Evolutionary conservation across 2,797 vertebrate species (phyloP).

Genomic region (Liasis olivaceus): DNA sequence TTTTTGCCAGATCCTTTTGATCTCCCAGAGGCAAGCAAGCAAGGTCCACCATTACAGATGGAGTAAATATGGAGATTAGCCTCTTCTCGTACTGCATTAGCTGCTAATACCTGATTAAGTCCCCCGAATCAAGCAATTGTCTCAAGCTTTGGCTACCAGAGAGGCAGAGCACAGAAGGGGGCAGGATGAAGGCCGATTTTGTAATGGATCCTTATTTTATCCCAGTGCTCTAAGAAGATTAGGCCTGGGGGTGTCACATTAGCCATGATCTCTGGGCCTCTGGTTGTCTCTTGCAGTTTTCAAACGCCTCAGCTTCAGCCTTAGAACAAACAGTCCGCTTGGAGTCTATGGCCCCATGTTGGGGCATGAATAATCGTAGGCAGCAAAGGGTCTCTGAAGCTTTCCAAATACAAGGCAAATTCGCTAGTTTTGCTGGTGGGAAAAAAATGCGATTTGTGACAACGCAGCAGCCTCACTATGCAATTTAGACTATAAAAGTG

Average conservation of each 20-base stretch:
- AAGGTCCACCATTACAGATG: constrained; percentile 90
- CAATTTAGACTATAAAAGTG: constrained; percentile 72
- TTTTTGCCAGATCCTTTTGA: constrained; percentile 94
- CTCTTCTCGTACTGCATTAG: constrained; percentile 89
- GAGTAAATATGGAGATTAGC: constrained; percentile 98
- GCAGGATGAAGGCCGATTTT: constrained; percentile 93
- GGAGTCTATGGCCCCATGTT: constrained; percentile 78
- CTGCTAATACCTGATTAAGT: constrained; percentile 98
- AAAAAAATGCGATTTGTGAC: constrained; percentile 74
- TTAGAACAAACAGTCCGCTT: constrained; percentile 86
- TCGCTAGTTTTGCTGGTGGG: constrained; percentile 73
- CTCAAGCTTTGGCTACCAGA: constrained; percentile 87
- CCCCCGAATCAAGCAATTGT: constrained; percentile 90
- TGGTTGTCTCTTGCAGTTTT: constrained; percentile 87
- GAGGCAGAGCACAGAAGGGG: constrained; percentile 85
- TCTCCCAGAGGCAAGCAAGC: constrained; percentile 85
- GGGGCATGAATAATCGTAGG: constrained; percentile 83
- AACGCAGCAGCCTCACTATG: constrained; percentile 83
- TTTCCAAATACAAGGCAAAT: constrained; percentile 81
- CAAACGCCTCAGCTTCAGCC: constrained; percentile 86
- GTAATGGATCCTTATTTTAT: constrained; percentile 99
- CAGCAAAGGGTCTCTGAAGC: constrained; percentile 81
- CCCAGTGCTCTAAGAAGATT: constrained; percentile 98
- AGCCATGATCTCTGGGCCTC: constrained; percentile 91
- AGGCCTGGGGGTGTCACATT: constrained; percentile 97